Evolutionary conservation across 2,888 invertebrate species (phyloP), one percentile per base, ranked within the genome.

Genomic region (Ormyrus thymus): DNA sequence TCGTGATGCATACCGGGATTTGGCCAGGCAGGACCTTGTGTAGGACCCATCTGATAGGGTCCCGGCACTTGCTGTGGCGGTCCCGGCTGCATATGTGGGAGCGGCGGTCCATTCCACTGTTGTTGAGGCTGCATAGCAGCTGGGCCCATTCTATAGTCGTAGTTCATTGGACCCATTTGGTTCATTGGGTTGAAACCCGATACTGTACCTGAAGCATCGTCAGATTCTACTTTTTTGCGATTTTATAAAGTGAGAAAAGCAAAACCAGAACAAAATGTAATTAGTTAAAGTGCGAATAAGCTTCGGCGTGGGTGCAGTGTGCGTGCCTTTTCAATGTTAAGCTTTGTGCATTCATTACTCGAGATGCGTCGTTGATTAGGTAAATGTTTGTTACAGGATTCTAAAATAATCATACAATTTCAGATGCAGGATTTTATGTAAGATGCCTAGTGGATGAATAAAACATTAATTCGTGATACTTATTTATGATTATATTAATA

Each of bases 21-120:
- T 13, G 74, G 76, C 80, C 80, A 80, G 9, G 65, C 61, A 10
- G 69, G 50, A 5, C 69, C 68, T 0, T 55, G 68, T 62, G 70
- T 76, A 13, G 29, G 29, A 15, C 43, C 11, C 72, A 76, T 76
- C n/a, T 62, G 72, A 7, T 72, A 72, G 0, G 66, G 55, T 11
- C 11, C 50, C 15, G 55, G 45, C 48, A 7, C 15, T 11, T 53
- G 53, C 15, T 66, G 77, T 10, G 69, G 58, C 9, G 75, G 59
- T 0, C 56, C 75, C 5, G 15, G 50, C 11, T 75, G 79, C 64
- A 72, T 75, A 43, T 70, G 74, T 1, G 61, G 43, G n/a, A 61
- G 75, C 6, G 78, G 64, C n/a, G 76, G 72, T n/a, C 70, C 65
- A 29, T 77, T 80, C 80, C 80, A 80, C 59, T 77, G 72, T 48